A percentile compares a stretch with the other conserved stretches of the same genome.
These are phyloP conservation scores for Peromyscus nudipes DNA, from an alignment of 2,797 vertebrate species.

Conservation along the genomic window DNA sequence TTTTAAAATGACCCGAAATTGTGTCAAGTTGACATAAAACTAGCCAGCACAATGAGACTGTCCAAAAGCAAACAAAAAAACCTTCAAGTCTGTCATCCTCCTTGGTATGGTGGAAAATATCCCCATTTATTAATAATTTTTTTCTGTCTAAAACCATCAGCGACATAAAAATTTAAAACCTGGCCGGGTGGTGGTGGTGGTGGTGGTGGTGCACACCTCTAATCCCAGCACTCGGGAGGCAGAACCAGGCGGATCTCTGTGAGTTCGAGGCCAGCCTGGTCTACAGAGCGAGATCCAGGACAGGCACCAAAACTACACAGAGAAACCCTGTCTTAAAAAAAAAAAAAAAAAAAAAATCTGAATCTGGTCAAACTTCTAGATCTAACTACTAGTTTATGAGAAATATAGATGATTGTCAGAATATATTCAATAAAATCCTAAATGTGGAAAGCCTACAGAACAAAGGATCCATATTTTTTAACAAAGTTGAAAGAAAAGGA, in stretches of 20 bases:
- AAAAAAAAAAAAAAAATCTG: no score
- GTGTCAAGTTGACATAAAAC: neutral
- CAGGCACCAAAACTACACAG: no score
- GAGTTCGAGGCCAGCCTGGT: no score
- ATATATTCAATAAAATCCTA: conserved; percentile 36
- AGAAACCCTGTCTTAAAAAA: no score
- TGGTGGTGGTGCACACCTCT: no score
- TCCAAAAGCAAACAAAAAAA: neutral
- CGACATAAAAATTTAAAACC: conserved; percentile 17
- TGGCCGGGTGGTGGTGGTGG: neutral
- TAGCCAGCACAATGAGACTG: neutral
- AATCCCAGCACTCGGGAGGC: no score
- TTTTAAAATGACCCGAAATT: neutral
- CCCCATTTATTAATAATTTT: neutral
- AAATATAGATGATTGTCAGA: neutral
- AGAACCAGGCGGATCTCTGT: no score
- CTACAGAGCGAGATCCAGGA: no score
- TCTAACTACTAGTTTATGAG: neutral
- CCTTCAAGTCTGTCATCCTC: neutral
- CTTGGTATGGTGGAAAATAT: neutral
- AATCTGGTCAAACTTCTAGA: conserved; percentile 30
- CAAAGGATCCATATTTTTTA: neutral
- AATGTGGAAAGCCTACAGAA: neutral
- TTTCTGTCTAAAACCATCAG: neutral
- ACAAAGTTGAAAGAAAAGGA: neutral